These are phyloP conservation scores for Grus americana DNA, from an alignment of 2,113 vertebrate genomes.

Conservation along the genomic window DNA sequence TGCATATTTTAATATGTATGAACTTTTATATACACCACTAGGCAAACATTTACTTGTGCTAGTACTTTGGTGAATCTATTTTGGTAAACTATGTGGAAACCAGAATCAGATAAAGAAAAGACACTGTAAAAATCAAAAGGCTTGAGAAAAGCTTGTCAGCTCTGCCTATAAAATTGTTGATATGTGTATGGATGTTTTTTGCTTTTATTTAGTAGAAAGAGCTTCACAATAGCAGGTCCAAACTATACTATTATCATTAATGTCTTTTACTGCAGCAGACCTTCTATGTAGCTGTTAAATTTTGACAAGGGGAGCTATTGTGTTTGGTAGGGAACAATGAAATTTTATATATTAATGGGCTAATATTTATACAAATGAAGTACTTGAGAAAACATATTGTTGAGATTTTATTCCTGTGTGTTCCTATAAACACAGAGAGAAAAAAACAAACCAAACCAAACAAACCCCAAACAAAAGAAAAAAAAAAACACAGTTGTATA, in stretches of 20 bases:
- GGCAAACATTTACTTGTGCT: not conserved
- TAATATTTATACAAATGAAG: not conserved
- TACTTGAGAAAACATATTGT: not conserved
- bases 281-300: not conserved
- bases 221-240: not conserved
- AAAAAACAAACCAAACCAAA: not conserved
- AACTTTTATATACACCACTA: not conserved
- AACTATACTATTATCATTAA: not conserved
- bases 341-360: not conserved
- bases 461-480: fast-evolving
- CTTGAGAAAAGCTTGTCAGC: not conserved
- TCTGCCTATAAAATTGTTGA: not conserved
- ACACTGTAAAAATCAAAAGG: not conserved
- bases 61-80: not conserved
- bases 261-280: not conserved
- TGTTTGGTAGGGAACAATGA: not conserved
- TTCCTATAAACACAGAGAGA: not conserved
- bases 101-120: not conserved
- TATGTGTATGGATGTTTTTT: not conserved
- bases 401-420: not conserved
- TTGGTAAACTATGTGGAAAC: not conserved
- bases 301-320: not conserved
- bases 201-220: not conserved
- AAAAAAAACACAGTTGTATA: not conserved
- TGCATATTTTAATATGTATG: not conserved